Percentiles rank a stretch among this genome's conserved stretches.
Conservation (phyloP, 1,140 invertebrate species). For the Euglossa dilemma region DNA sequence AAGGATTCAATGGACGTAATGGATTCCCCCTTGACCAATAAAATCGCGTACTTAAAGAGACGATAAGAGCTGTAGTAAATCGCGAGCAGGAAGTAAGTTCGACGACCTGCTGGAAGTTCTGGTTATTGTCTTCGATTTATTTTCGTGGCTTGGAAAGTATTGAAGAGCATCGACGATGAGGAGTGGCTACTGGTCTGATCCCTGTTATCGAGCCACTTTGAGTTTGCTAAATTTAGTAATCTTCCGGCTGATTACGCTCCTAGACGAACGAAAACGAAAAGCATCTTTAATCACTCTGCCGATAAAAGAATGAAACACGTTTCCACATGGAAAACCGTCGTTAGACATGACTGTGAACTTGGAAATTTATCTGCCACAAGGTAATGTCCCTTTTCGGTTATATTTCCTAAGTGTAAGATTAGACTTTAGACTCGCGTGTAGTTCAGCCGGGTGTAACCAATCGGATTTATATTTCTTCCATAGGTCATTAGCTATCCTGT, state of each 20-base stretch:
- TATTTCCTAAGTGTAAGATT: neutral
- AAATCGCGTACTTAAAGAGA: neutral
- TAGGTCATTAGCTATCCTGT: no score
- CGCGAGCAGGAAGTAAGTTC: neutral
- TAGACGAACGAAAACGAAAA: neutral
- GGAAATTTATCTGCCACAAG: constrained; percentile 3
- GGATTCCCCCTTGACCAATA: neutral
- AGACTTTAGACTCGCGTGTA: neutral
- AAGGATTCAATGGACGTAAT: neutral
- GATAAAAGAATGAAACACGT: no score
- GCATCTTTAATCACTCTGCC: constrained; percentile 14
- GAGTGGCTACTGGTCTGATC: neutral
- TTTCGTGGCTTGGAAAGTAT: neutral
- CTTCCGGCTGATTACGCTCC: neutral
- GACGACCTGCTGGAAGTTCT: neutral
- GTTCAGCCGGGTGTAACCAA: neutral
- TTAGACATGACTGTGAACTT: neutral
- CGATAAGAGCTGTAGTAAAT: neutral
- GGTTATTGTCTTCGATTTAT: constrained; percentile 26
- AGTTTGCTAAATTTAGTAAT: constrained; percentile 22
- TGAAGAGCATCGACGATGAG: neutral
- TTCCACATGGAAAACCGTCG: no score
- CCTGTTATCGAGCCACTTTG: neutral
- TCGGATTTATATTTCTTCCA: no score
- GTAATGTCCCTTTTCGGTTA: neutral